These are phyloP conservation scores for Gallinago media DNA, from an alignment of 2,113 vertebrate genomes.

Conservation along the genomic window DNA sequence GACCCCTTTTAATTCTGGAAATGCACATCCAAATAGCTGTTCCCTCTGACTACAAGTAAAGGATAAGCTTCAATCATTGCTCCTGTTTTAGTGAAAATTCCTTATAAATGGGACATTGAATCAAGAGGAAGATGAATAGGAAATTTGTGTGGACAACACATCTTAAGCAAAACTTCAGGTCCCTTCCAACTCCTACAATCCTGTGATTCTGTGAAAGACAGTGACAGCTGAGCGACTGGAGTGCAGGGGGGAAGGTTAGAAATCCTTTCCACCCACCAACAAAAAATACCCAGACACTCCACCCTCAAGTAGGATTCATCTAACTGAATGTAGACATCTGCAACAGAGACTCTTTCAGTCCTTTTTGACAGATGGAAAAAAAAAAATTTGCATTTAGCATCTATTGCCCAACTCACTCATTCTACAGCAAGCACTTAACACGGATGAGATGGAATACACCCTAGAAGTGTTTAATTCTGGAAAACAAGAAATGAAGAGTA, in stretches of 20 bases:
- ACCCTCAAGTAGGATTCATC: background rate
- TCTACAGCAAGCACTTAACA: background rate
- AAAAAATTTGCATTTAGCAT: background rate
- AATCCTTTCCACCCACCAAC: background rate
- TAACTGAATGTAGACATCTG: background rate
- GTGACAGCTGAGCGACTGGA: background rate
- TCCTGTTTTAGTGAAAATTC: background rate
- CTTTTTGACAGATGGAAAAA: background rate
- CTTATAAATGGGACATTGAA: background rate
- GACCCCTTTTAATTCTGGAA: background rate
- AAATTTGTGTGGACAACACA: background rate
- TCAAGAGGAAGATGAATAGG: background rate
- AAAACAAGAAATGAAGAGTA: background rate
- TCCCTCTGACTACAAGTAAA: background rate
- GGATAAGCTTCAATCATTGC: background rate
- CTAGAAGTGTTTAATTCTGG: background rate
- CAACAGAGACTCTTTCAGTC: background rate
- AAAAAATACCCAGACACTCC: background rate
- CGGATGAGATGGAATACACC: background rate
- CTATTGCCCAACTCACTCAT: background rate
- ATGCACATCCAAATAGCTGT: background rate
- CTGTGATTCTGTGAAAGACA: background rate
- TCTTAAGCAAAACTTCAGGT: background rate
- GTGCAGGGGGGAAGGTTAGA: background rate
- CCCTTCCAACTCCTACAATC: too few relatives aligned